phyloP scores from a whole-genome alignment of 2,888 invertebrate species.

The Catocala sponsa region DNA sequence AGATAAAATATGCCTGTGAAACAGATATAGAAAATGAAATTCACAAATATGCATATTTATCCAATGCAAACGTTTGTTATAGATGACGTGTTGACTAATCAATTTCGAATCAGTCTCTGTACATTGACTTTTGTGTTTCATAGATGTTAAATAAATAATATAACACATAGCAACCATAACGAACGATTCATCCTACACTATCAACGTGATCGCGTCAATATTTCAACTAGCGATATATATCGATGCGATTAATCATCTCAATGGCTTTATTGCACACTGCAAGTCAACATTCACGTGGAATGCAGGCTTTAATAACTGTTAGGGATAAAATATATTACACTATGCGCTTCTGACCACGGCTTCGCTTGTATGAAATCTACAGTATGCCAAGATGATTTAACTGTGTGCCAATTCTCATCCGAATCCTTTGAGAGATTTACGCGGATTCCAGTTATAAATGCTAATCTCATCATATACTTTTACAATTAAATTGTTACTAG shows the following conservation, averaged over 20 bases:
- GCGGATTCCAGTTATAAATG: too few relatives aligned
- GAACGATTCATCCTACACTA: slow-evolving; percentile 1
- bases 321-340: too few relatives aligned
- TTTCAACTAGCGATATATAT: slow-evolving; percentile 2
- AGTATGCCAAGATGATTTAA: too few relatives aligned
- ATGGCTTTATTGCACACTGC: not conserved
- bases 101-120: not conserved
- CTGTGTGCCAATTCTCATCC: too few relatives aligned
- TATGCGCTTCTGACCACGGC: too few relatives aligned
- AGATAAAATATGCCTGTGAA: not conserved
- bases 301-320: too few relatives aligned
- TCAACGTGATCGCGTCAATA: slow-evolving; percentile 5
- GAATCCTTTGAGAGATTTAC: too few relatives aligned
- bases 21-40: not conserved
- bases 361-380: too few relatives aligned
- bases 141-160: too few relatives aligned
- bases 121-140: not conserved
- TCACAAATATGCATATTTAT: not conserved
- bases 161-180: too few relatives aligned
- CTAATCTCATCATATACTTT: too few relatives aligned
- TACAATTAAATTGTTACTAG: too few relatives aligned
- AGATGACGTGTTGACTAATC: not conserved
- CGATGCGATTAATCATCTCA: slow-evolving; percentile 2
- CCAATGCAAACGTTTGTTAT: not conserved
- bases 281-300: not conserved